Evolutionary conservation across 2,888 invertebrate species (phyloP).

Genomic region (Thera obeliscata): DNA sequence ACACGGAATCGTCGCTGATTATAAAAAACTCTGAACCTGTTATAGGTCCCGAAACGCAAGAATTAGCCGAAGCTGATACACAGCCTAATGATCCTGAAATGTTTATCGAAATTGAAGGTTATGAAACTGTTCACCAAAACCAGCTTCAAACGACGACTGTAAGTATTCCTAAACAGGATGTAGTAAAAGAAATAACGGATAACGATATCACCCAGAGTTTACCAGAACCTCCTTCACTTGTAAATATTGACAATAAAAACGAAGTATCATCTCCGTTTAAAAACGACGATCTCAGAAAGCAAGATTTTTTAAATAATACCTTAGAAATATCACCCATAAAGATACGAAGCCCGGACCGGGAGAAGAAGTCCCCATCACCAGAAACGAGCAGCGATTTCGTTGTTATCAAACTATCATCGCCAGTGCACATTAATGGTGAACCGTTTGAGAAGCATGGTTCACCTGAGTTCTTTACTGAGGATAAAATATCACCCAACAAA

Average conservation of each 20-base stretch:
- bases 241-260: slow-evolving; percentile 42
- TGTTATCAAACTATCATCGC: slow-evolving; percentile 68
- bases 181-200: slow-evolving; percentile 4
- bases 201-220: slow-evolving; percentile 19
- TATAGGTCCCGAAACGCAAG: slow-evolving; percentile 57
- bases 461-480: slow-evolving; percentile 78
- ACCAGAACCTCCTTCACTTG: slow-evolving; percentile 3
- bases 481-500: slow-evolving; percentile 73
- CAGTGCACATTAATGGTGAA: slow-evolving; percentile 72
- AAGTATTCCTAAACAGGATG: not conserved
- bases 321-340: slow-evolving; percentile 86
- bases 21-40: slow-evolving; percentile 47
- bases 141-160: not conserved
- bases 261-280: slow-evolving; percentile 71
- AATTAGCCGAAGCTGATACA: slow-evolving; percentile 71
- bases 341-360: slow-evolving; percentile 67
- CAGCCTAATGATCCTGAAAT: slow-evolving; percentile 55
- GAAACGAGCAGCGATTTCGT: slow-evolving; percentile 71
- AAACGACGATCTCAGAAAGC: slow-evolving; percentile 68
- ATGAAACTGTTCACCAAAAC: not conserved
- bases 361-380: slow-evolving; percentile 62
- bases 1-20: slow-evolving; percentile 47
- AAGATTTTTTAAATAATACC: slow-evolving; percentile 84
- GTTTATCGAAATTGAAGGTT: slow-evolving; percentile 36
- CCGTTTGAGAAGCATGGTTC: slow-evolving; percentile 68